Percentiles rank a stretch among this genome's conserved stretches.
phyloP scores from a whole-genome alignment of 2,113 vertebrate species.

The Sinocyclocheilus maitianheensis region DNA sequence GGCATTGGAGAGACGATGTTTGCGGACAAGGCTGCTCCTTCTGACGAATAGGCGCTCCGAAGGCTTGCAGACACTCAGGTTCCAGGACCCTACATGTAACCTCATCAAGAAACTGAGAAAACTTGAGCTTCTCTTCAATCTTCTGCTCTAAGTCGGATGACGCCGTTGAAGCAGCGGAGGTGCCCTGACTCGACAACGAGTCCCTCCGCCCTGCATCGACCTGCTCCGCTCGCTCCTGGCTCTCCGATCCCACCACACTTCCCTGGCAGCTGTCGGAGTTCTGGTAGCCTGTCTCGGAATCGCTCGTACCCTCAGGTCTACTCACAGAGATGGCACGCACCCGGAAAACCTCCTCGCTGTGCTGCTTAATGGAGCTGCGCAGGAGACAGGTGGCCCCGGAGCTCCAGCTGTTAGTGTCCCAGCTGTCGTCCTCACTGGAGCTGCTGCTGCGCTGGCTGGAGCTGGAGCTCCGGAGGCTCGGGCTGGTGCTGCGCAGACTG shows the following conservation, averaged over 20 bases:
- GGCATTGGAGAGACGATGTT: background rate
- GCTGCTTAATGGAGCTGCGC: slow-evolving; percentile 70
- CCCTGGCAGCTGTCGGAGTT: slow-evolving; percentile 62
- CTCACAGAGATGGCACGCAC: slow-evolving; percentile 57
- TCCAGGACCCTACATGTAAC: slow-evolving; percentile 84
- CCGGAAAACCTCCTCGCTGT: slow-evolving; percentile 63
- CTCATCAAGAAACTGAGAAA: slow-evolving; percentile 91
- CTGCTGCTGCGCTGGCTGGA: slow-evolving; percentile 59
- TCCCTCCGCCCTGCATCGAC: slow-evolving; percentile 24
- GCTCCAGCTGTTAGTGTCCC: slow-evolving; percentile 76
- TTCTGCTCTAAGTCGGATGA: slow-evolving; percentile 68
- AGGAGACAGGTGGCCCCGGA: slow-evolving; percentile 75
- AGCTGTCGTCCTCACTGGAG: slow-evolving; percentile 74
- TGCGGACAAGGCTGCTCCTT: slow-evolving; percentile 42
- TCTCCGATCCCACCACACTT: slow-evolving; percentile 43
- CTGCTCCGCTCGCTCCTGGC: slow-evolving; percentile 51
- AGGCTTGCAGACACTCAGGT: slow-evolving; percentile 71
- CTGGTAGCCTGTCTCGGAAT: slow-evolving; percentile 70
- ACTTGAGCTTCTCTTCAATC: slow-evolving; percentile 81
- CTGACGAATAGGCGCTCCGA: slow-evolving; percentile 62
- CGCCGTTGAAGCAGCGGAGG: slow-evolving; percentile 55
- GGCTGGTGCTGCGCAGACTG: slow-evolving; percentile 60
- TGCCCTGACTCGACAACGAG: slow-evolving; percentile 34
- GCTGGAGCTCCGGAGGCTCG: slow-evolving; percentile 55
- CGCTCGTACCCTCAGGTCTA: slow-evolving; percentile 43